Evolutionary conservation across 2,888 invertebrate genomes (phyloP), one percentile per base, ranked within the genome.

Genomic region (Flexamia atlantica): DNA sequence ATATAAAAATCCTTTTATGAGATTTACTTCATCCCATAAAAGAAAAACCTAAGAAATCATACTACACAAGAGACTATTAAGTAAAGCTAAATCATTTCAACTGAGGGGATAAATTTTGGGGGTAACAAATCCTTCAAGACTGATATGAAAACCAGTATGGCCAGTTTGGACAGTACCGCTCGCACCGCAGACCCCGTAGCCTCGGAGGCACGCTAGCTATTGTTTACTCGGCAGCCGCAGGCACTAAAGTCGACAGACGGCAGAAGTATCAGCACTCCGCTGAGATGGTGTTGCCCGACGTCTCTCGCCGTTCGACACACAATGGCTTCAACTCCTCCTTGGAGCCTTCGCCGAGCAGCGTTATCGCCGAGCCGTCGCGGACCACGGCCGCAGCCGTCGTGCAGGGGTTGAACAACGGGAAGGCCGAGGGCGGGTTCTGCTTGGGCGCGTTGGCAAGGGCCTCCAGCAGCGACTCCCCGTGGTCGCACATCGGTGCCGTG

Each of bases 401-500:
- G 80, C 20, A 82, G 76, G 50, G 83, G 53, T 50, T 82, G 81
- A 30, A 57, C 64, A 2, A 83, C 64, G 28, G 85, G 83, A n/a
- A 79, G n/a, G 57, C 85, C 14, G 85, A 82, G 30, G 76, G 60
- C 36, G 57, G 60, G 25, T 28, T 32, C 82, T 80, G 17, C 64
- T 82, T 53, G 76, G 81, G 28, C 64, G 68, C 25, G 72, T 81
- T 12, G 64, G 9, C 30, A 23, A 87, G 72, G 5, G 87, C 85
- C 10, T 82, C 84, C 32, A 81, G 57, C 76, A 87, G 85, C n/a
- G 86, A 86, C 23, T 83, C 82, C 5, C 87, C 87, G 40, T 84
- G 81, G 60, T 87, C 87, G 57, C 87, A 87, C 83, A 86, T 86
- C 0, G 86, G 86, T 1, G 85, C 85, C 12, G 85, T 85, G 3